Conservation (phyloP, 2,888 invertebrate genomes). For the Pachymerium ferrugineum region DNA sequence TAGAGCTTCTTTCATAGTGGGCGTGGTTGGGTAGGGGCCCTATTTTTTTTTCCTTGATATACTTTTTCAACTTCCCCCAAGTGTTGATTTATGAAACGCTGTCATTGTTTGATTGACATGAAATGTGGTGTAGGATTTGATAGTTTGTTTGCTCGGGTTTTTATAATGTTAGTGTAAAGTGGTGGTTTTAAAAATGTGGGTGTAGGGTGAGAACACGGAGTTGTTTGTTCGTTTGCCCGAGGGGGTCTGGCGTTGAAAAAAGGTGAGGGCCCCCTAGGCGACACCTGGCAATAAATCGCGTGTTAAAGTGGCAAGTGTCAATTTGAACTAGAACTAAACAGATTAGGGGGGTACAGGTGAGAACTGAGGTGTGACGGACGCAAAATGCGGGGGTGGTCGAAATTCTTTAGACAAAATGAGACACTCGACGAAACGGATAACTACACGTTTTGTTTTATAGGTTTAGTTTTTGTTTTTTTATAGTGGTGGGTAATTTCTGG, state of each 20-base stretch:
- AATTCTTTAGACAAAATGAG: too few species aligned
- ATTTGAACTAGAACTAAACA: conserved; percentile 21
- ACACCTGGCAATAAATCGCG: conserved; percentile 4
- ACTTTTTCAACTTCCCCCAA: too few species aligned
- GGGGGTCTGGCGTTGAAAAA: neutral
- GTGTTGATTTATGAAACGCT: too few species aligned
- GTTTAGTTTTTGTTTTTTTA: too few species aligned
- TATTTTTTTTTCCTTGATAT: neutral
- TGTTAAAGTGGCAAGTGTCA: conserved; percentile 27
- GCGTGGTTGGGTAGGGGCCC: neutral
- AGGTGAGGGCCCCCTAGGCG: neutral
- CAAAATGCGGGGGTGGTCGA: conserved; percentile 9
- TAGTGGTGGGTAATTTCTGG: too few species aligned
- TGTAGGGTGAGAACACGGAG: neutral
- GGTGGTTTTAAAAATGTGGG: neutral
- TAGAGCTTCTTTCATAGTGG: neutral
- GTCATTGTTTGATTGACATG: neutral
- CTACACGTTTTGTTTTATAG: too few species aligned
- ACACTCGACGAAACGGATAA: neutral
- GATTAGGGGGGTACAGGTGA: conserved; percentile 6
- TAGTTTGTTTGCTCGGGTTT: conserved; percentile 13
- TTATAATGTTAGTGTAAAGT: neutral
- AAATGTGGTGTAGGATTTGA: neutral
- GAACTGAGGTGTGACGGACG: conserved; percentile 15
- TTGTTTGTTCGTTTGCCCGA: neutral